Evolutionary conservation across 2,113 vertebrate genomes (phyloP), one percentile per base, ranked within the genome.

Genomic region (Thamnaconus septentrionalis): DNA sequence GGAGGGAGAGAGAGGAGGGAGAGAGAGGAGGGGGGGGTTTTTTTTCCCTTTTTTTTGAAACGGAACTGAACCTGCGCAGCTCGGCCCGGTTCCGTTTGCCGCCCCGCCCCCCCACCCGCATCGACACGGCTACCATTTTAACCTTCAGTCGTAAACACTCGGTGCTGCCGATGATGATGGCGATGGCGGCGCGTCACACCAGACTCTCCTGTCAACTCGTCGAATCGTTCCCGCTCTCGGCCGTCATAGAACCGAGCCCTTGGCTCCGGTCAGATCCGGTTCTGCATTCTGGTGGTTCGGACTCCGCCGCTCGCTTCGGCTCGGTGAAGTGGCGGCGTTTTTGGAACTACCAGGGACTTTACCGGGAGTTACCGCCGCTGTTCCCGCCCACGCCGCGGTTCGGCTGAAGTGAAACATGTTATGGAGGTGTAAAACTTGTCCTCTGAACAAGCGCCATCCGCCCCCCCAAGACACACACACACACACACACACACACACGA

Each of bases 111-210:
- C 18, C 11, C 6, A 6, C 50, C 11, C 50, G 3, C 50, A 49
- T 8, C 65, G 47, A n/a, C 4, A 12, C 5, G 51, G 56, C 59
- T 67, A 39, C 57, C 53, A 59, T 59, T 61, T 77, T 61, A 74
- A 61, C 66, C 63, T 61, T 56, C 60, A 41, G 4, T 5, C 57
- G 53, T 12, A 41, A 12, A 56, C 48, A 8, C 8, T 31, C 18
- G 18, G 18, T 31, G 18, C 18, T 31, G 18, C 18, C 18, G 18
- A 31, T 31, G 18, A 31, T 31, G 18, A 31, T 31, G 18, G 18
- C 18, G 18, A 31, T 31, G 44, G 44, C 44, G 44, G 44, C 44
- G 44, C 44, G 44, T 31, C 18, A 31, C 44, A 7, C 7, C 44
- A 45, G 40, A 9, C 6, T 57, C 6, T 57, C 3, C 0, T 31